Evolutionary conservation across 2,113 vertebrate genomes (phyloP).

Genomic region (Silurus meridionalis): DNA sequence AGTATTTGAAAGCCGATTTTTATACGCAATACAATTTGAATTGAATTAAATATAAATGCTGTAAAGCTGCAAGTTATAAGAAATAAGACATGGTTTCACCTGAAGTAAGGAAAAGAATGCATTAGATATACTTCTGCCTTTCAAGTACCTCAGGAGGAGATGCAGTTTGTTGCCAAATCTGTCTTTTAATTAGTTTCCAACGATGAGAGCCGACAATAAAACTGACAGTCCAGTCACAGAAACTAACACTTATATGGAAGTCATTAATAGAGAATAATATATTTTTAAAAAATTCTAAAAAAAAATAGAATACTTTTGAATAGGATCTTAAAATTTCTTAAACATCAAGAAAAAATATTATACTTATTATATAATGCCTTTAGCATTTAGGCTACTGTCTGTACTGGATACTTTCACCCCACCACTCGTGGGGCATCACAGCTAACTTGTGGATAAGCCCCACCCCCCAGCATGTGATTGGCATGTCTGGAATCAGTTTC

Average conservation of each 20-base stretch:
- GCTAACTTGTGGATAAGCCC: slow-evolving; percentile 19
- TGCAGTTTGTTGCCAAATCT: background rate
- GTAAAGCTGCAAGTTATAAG: background rate
- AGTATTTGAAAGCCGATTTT: background rate
- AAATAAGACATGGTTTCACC: background rate
- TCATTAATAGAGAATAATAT: background rate
- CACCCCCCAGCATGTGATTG: slow-evolving; percentile 32
- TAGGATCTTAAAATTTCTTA: too few species aligned
- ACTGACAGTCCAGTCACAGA: background rate
- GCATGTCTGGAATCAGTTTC: slow-evolving; percentile 30
- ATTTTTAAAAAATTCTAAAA: too few species aligned
- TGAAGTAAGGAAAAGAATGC: background rate
- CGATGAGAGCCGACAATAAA: background rate
- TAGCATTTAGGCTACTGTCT: too few species aligned
- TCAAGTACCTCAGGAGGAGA: background rate
- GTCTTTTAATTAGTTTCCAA: background rate
- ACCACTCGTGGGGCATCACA: slow-evolving; percentile 48
- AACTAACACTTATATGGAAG: background rate
- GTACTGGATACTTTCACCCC: background rate
- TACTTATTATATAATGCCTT: too few species aligned
- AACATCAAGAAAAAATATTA: too few species aligned
- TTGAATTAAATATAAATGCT: background rate
- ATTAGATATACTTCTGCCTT: background rate
- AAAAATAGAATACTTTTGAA: too few species aligned
- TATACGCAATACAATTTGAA: background rate